A percentile compares a stretch with the other conserved stretches of the same genome.
phyloP scores from a whole-genome alignment of 2,113 vertebrate species.

The Chlamydotis undulata region DNA sequence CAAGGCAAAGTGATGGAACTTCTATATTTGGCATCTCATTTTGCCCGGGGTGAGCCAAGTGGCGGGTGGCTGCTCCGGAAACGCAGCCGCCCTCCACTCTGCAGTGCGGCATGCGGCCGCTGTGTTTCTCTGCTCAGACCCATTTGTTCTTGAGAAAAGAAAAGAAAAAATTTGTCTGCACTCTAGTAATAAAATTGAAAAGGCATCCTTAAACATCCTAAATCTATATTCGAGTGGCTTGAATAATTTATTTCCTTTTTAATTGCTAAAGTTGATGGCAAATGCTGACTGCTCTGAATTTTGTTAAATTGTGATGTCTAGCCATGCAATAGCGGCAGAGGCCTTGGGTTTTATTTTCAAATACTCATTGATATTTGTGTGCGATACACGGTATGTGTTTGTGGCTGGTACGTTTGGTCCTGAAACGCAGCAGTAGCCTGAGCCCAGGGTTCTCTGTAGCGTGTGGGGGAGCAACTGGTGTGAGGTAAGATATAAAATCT shows the following conservation, averaged over 20 bases:
- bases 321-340: not conserved
- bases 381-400: not conserved
- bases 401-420: not conserved
- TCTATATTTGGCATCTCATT: fast-evolving
- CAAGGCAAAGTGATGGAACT: not conserved
- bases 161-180: no score
- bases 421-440: not conserved
- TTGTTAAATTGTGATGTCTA: not conserved
- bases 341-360: not conserved
- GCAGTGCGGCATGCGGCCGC: fast-evolving
- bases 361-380: not conserved
- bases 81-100: no score
- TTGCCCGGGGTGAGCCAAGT: not conserved
- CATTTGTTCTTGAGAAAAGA: not conserved
- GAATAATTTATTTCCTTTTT: not conserved
- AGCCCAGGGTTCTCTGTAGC: not conserved
- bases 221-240: not conserved
- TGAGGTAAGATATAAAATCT: no score
- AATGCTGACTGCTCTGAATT: not conserved
- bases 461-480: not conserved
- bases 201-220: fast-evolving
- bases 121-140: not conserved
- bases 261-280: not conserved
- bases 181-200: not conserved
- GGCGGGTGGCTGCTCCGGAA: not conserved